Conservation (phyloP, 2,888 invertebrate species). For the Aplocera efformata region DNA sequence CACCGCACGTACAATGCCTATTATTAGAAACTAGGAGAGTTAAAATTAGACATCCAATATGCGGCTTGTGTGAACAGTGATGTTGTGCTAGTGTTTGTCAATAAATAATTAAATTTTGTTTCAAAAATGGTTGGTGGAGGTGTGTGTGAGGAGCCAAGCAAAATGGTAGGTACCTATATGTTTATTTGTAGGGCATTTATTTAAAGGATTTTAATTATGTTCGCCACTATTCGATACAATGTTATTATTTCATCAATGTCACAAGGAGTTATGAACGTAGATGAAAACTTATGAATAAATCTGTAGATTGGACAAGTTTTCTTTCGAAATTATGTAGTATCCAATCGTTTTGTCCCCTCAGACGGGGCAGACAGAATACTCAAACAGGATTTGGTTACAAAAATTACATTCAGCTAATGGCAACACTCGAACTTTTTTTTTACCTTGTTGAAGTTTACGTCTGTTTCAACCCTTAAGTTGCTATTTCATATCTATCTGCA, state of each 20-base stretch:
- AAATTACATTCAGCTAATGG: no score
- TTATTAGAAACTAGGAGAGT: slow-evolving; percentile 69
- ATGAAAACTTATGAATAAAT: no score
- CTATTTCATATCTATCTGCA: no score
- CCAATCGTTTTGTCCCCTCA: no score
- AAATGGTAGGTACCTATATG: slow-evolving; percentile 22
- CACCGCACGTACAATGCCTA: slow-evolving; percentile 50
- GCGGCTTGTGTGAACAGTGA: slow-evolving; percentile 27
- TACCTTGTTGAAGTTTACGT: no score
- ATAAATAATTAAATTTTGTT: slow-evolving; percentile 17
- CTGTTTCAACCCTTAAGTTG: no score
- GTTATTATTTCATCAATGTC: slow-evolving; percentile 8
- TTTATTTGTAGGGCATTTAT: not conserved
- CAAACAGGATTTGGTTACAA: no score
- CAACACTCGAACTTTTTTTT: no score
- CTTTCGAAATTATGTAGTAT: no score
- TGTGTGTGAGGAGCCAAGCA: slow-evolving; percentile 13
- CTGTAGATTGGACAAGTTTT: not conserved
- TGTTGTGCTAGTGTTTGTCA: slow-evolving; percentile 19
- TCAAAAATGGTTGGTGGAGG: slow-evolving; percentile 25
- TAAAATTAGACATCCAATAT: slow-evolving; percentile 55
- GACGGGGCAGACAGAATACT: no score
- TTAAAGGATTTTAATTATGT: not conserved
- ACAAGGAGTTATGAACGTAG: slow-evolving; percentile 5
- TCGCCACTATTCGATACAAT: no score